Evolutionary conservation across 2,113 vertebrate species (phyloP).

Genomic region (Cochlearius cochlearius): DNA sequence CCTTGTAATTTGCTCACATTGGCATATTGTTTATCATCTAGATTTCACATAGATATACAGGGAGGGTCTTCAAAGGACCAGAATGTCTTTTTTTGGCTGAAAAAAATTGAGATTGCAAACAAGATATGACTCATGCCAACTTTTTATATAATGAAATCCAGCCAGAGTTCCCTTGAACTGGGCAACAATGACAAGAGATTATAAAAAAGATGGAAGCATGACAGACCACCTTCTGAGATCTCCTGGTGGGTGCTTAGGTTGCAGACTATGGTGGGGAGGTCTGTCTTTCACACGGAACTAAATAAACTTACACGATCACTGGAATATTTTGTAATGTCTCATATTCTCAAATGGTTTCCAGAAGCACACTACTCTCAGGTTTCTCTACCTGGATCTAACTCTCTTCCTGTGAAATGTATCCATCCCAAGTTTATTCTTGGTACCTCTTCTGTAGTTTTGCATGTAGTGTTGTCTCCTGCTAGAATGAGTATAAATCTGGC

Average conservation of each 20-base stretch:
- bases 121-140: not conserved
- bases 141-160: not conserved
- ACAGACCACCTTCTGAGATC: not conserved
- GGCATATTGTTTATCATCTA: not conserved
- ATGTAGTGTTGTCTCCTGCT: not conserved
- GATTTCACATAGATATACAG: not conserved
- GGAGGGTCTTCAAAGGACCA: not conserved
- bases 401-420: not conserved
- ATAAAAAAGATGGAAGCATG: not conserved
- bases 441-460: not conserved
- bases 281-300: not conserved
- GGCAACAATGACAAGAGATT: not conserved
- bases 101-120: not conserved
- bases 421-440: not conserved
- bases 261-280: not conserved
- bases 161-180: not conserved
- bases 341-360: not conserved
- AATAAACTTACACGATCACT: not conserved
- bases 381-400: not conserved
- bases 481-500: not conserved
- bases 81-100: not conserved
- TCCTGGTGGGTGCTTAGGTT: not conserved
- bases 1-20: not conserved
- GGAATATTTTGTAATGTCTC: not conserved
- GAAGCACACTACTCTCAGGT: not conserved